Evolutionary conservation across 2,888 invertebrate species (phyloP), one percentile per base, ranked within the genome.

Genomic region (Hypsopygia costalis): DNA sequence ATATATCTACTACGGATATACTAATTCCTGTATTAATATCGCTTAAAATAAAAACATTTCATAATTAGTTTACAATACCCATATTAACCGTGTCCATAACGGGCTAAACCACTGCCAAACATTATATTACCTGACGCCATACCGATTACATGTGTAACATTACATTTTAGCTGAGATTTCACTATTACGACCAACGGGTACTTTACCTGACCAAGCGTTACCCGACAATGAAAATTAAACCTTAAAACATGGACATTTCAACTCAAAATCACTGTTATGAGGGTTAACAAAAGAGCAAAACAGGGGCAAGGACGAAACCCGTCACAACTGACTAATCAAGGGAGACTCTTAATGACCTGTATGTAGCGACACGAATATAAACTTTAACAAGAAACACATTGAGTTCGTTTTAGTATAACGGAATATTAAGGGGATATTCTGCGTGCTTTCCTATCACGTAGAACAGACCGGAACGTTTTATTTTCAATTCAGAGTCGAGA

Each of bases 241-340:
- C 48, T 32, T 48, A 42, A 20, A 9, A 6, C 4, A 25, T 11
- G 9, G 28, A 37, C 16, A 29, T 40, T 45, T 47, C 31, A 25
- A 37, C 29, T 27, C 25, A 36, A 47, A 49, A 42, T 46, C 25
- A 36, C 40, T 41, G 47, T 46, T 56, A 56, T 53, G 57, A 35
- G 34, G 48, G 62, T 62, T 63, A 55, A 62, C 66, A 62, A 70
- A 67, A 62, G 61, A 61, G 56, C 63, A 62, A 65, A 67, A 67
- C 65, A 55, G 61, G 38, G 43, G 58, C 58, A 60, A 60, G 62
- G 65, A 59, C 58, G 61, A 55, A 55, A 52, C 64, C 62, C 63
- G 47, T 48, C 52, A 44, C 46, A 62, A 59, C 63, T 56, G 68
- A 61, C 62, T 68, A 69, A 72, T 71, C 71, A 67, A 67, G 62